Evolutionary conservation across 2,888 invertebrate genomes (phyloP), one percentile per base, ranked within the genome.

Genomic region (Clepsis dumicolana): DNA sequence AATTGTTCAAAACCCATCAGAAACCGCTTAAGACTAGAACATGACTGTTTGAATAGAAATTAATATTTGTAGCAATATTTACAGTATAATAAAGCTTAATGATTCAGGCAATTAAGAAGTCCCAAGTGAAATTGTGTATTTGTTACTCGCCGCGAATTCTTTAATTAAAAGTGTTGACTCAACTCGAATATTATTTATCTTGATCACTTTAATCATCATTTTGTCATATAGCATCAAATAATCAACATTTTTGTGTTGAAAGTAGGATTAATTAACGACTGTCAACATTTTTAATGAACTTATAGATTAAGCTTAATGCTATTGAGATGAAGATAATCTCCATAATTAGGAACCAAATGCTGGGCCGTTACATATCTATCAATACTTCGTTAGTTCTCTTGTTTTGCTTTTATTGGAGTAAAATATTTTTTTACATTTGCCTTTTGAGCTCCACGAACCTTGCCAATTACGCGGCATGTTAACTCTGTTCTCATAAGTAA

Each of bases 1-100:
- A 27, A 74, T 71, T 72, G 74, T 76, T 61, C 72, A 70, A 76
- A 61, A 74, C 63, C 80, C 87, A 90, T 91, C 87, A 90, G 86
- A 88, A 87, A 86, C 83, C 88, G 86, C 84, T 91, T 89, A 90
- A 77, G 77, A 78, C 80, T 80, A 77, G 77, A 84, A 81, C 82
- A 82, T 82, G 83, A 82, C 70, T 74, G 76, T 32, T 74, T 77
- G 77, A 73, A 73, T 78, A 73, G 72, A 73, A 70, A 80, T 80
- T 80, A 79, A 78, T 80, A 79, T 80, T 77, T 82, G 80, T 83
- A 81, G 80, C 83, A 88, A 86, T 87, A 85, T 87, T 86, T 84
- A 79, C 82, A 70, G 71, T 75, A 77, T 80, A 85, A 82, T 84
- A 80, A 84, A 83, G 83, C 78, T 81, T 86, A 85, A 88, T 84